Evolutionary conservation across 2,113 vertebrate genomes (phyloP).

Genomic region (Galeopterus variegatus): DNA sequence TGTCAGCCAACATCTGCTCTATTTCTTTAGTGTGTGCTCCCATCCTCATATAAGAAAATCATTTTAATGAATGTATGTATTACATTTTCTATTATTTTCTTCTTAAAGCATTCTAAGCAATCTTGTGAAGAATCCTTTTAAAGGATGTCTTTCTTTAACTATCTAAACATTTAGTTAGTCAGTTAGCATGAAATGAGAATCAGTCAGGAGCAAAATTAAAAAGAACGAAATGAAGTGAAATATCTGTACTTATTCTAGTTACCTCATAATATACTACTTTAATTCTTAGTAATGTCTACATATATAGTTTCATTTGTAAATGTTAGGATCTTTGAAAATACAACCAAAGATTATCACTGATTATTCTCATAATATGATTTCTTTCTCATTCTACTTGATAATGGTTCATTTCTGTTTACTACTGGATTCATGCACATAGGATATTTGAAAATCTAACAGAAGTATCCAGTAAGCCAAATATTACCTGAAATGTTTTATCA

Average conservation of each 20-base stretch:
- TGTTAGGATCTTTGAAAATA: neutral
- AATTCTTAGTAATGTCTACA: neutral
- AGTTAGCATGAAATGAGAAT: constrained; percentile 39
- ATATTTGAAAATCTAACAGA: neutral
- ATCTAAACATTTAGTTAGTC: constrained; percentile 35
- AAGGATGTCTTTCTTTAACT: neutral
- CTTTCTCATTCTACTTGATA: neutral
- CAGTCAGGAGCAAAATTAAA: constrained; percentile 37
- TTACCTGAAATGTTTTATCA: neutral
- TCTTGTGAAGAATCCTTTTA: neutral
- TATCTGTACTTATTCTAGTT: neutral
- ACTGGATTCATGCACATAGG: neutral
- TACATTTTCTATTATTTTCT: neutral
- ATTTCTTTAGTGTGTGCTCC: neutral
- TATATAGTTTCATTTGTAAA: neutral
- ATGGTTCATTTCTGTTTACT: neutral
- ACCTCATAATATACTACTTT: neutral
- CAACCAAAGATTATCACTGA: neutral
- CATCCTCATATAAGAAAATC: neutral
- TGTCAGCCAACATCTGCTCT: neutral
- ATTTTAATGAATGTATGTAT: neutral
- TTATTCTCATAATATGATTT: neutral
- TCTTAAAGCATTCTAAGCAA: neutral
- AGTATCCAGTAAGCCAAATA: neutral
- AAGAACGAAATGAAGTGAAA: neutral